Percentiles rank a stretch among this genome's conserved stretches.
Evolutionary conservation across 2,888 invertebrate genomes (phyloP).

Genomic region (Incurvaria masculella): DNA sequence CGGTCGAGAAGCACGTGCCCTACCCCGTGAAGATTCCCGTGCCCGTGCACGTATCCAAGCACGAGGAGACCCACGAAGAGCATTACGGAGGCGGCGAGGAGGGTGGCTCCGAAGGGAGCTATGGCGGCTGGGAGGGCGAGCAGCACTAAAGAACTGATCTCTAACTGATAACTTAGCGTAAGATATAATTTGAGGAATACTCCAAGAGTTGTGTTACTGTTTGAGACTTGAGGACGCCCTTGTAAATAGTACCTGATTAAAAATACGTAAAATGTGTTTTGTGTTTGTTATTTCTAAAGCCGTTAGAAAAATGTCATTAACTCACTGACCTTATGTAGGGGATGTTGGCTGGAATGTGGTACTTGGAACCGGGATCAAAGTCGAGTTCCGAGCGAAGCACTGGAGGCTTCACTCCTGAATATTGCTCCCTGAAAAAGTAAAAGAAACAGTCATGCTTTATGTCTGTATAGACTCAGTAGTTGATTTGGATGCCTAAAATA

Average conservation of each 20-base stretch:
- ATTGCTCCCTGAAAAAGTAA: conserved; percentile 64
- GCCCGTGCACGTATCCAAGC: conserved; percentile 56
- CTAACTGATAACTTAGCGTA: conserved; percentile 41
- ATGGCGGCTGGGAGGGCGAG: conserved; percentile 15
- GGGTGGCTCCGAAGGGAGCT: conserved; percentile 12
- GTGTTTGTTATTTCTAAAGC: too few relatives aligned
- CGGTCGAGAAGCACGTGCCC: conserved; percentile 65
- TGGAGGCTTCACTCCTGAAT: conserved; percentile 83
- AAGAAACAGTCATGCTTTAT: too few relatives aligned
- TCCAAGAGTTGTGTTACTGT: conserved; percentile 29
- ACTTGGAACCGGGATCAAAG: conserved; percentile 92
- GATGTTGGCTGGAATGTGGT: conserved; percentile 87
- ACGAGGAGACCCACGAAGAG: conserved; percentile 31
- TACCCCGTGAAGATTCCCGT: conserved; percentile 69
- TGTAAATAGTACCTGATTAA: neutral
- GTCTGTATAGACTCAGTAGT: too few relatives aligned
- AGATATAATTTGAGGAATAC: conserved; percentile 50
- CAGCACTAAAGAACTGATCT: conserved; percentile 43
- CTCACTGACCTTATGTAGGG: conserved; percentile 84
- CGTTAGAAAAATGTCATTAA: too few relatives aligned
- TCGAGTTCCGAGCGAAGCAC: conserved; percentile 81
- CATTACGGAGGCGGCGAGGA: conserved; percentile 23
- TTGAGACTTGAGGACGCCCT: conserved; percentile 32
- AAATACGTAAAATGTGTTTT: neutral
- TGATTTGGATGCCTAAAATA: too few relatives aligned